Percentiles rank a stretch among this genome's conserved stretches.
phyloP scores from a whole-genome alignment of 2,113 vertebrate genomes.

The Xenopus borealis region DNA sequence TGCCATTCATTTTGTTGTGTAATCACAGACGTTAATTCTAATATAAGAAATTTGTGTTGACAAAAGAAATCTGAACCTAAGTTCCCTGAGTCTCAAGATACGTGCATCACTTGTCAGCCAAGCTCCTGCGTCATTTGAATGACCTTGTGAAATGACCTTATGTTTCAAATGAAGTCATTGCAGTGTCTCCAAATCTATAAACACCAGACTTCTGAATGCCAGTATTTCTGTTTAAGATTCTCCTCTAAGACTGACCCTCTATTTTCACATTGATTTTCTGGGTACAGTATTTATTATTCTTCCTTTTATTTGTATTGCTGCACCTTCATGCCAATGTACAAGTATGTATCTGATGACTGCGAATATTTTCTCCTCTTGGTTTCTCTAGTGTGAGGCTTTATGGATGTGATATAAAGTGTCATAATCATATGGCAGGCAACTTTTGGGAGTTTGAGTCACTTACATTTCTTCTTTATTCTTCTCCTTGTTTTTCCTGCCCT shows the following conservation, averaged over 20 bases:
- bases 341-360: too few relatives aligned
- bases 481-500: neutral
- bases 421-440: neutral
- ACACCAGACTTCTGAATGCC: neutral
- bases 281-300: neutral
- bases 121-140: slow-evolving; percentile 13
- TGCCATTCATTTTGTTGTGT: too few relatives aligned
- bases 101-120: neutral
- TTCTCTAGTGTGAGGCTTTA: too few relatives aligned
- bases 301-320: neutral
- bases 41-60: neutral
- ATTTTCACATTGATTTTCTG: neutral
- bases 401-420: too few relatives aligned
- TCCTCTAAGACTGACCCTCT: neutral
- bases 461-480: slow-evolving; percentile 4
- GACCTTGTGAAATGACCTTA: slow-evolving; percentile 4
- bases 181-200: neutral
- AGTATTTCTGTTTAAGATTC: neutral
- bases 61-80: neutral
- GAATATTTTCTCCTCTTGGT: too few relatives aligned
- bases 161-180: neutral
- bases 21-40: too few relatives aligned
- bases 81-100: neutral
- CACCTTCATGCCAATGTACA: neutral
- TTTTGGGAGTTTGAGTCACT: neutral